Evolutionary conservation across 2,797 vertebrate genomes (phyloP), one percentile per base, ranked within the genome.

Genomic region (Trachops cirrhosus): DNA sequence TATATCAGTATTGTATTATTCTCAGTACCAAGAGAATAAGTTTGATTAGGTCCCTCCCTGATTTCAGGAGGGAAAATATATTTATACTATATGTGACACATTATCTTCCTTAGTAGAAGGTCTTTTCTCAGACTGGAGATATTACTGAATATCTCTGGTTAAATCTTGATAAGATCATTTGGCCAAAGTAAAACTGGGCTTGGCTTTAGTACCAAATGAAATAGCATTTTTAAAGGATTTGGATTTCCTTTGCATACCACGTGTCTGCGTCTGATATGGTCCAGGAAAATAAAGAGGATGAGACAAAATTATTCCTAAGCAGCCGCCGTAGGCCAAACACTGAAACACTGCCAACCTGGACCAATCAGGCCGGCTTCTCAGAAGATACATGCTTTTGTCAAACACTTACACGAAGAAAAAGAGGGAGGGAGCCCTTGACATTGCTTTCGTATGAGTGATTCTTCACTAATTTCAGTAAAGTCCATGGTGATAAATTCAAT

Each of bases 271-370:
- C 90, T 75, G 73, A 97, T 96, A 94, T 3, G 18, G 86, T 97
- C 96, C 77, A 96, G 93, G 92, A 97, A 98, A 97, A 97, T 3
- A 97, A 87, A 97, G 90, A 96, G 62, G 96, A 91, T 95, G 93
- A 98, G 93, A 97, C 19, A 59, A 97, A 98, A 97, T 97, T 85
- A 97, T 97, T 97, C 97, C 91, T 82, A 96, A 97, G 92, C 97
- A 97, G 95, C 96, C 75, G 2, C 52, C 89, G 85, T 97, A 97
- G 96, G 96, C 94, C 97, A 98, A 97, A 95, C 88, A 96, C 94
- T 97, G 96, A 98, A 98, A 91, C 54, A n/a, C 74, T 98, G 94
- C 96, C 95, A 97, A 93, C 93, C 94, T 95, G 90, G 95, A 97
- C 96, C 97, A 97, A 89, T 98, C 97, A 97, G 83, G 74, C 67